A percentile compares a stretch with the other conserved stretches of the same genome.
Conservation (phyloP, 2,888 invertebrate species). For the Patella pellucida region DNA sequence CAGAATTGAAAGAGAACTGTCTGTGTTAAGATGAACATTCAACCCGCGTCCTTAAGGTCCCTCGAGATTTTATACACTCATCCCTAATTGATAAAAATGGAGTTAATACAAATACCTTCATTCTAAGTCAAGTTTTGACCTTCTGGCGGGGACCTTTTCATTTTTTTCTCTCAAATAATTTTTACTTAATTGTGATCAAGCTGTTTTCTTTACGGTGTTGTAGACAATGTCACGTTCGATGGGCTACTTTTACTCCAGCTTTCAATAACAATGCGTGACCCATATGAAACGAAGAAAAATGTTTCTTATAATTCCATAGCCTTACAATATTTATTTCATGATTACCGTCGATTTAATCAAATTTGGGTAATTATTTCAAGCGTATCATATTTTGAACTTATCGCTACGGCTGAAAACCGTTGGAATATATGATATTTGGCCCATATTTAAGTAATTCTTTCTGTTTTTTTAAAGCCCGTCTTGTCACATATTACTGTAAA, state of each 20-base stretch:
- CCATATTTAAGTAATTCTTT: too few relatives aligned
- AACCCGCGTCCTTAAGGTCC: slow-evolving; percentile 5
- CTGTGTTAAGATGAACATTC: slow-evolving; percentile 11
- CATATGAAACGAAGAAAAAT: slow-evolving; percentile 1
- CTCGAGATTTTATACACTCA: background rate
- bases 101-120: slow-evolving; percentile 10
- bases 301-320: background rate
- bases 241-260: background rate
- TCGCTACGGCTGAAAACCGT: too few relatives aligned
- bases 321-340: background rate
- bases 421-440: too few relatives aligned
- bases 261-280: background rate
- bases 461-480: background rate
- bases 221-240: background rate
- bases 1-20: background rate
- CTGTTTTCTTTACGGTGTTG: background rate
- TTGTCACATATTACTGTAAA: slow-evolving; percentile 7
- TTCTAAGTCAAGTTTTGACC: slow-evolving; percentile 12
- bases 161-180: background rate
- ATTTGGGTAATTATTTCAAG: background rate
- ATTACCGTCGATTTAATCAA: slow-evolving; percentile 5
- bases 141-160: background rate
- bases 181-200: too few relatives aligned
- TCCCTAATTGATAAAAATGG: slow-evolving; percentile 2
- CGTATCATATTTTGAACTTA: background rate